Percentiles rank a stretch among this genome's conserved stretches.
phyloP scores from a whole-genome alignment of 2,888 invertebrate species.

The Chrysomela aeneicollis region DNA sequence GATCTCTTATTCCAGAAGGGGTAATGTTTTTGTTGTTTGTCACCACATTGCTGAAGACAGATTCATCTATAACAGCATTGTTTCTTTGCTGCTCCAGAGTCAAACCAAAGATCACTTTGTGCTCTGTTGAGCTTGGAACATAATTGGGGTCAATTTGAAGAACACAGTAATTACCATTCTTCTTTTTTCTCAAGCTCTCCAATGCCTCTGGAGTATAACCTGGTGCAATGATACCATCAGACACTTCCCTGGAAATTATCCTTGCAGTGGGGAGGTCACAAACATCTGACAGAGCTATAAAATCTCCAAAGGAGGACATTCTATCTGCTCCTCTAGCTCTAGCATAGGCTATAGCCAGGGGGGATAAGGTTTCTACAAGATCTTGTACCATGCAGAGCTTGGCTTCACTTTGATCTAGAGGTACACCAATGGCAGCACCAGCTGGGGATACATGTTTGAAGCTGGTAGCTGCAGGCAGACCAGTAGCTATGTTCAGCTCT shows the following conservation, averaged over 20 bases:
- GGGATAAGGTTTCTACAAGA: constrained; percentile 74
- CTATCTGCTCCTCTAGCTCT: constrained; percentile 96
- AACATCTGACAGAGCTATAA: constrained; percentile 89
- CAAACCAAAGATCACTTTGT: constrained; percentile 83
- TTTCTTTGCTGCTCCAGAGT: constrained; percentile 89
- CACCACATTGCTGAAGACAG: constrained; percentile 84
- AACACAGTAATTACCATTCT: constrained; percentile 90
- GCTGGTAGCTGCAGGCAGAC: constrained; percentile 91
- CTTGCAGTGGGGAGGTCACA: constrained; percentile 92
- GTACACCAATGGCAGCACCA: constrained; percentile 91
- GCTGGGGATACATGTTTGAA: constrained; percentile 99
- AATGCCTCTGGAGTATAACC: constrained; percentile 86
- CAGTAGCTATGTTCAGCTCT: constrained; percentile 82
- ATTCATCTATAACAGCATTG: constrained; percentile 80
- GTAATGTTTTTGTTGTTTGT: constrained; percentile 74
- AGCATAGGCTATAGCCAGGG: constrained; percentile 91
- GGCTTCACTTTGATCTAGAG: constrained; percentile 78
- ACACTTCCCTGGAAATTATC: constrained; percentile 93
- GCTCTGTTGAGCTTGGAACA: constrained; percentile 82
- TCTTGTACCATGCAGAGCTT: constrained; percentile 95
- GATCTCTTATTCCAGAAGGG: constrained; percentile 81
- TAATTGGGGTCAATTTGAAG: constrained; percentile 90
- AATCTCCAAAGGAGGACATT: constrained; percentile 99
- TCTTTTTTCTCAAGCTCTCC: constrained; percentile 90
- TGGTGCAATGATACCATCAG: constrained; percentile 98